Evolutionary conservation across 92 coral and sea anemone genomes (phyloP), one percentile per base, ranked within the genome.

Genomic region (Hydrozoanthus gracilis): DNA sequence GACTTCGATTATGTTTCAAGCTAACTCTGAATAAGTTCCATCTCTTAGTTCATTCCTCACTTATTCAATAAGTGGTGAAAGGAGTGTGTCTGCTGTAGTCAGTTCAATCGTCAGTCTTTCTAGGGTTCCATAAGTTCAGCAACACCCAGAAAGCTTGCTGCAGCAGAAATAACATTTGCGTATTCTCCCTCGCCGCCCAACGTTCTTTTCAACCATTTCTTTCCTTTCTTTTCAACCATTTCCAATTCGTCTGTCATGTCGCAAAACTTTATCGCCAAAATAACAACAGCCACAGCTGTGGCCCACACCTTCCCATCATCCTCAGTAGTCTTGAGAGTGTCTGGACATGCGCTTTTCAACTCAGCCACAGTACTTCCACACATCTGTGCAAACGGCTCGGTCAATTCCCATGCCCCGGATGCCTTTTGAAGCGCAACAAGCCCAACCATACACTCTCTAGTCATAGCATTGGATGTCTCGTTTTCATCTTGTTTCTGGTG

Each of bases 361-460:
- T 83, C 73, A 62, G 62, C 74, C 49, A 16, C 47, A 46, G 89
- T 88, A 9, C 78, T 72, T 13, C 86, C 90, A 62, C 95, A 89
- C 71, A 92, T 78, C 9, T 56, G 77, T 16, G 95, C 93, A 69
- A 96, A 86, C 49, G 88, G 83, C 8, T 80, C 84, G 9, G 95
- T 91, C 68, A 89, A 84, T 7, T 90, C 88, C 98, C 98, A 96
- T 2, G 95, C 92, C n/a, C 98, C 98, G 47, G 93, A 89, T 17
- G 98, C 98, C 62, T 89, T 80, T 86, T 96, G 98, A 60, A 96
- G 87, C 5, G 93, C 76, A 67, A 94, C 87, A 47, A 93, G 54
- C 5, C 20, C 74, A 44, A 83, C 12, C 46, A 86, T 85, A 0
- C 75, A 7, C 2, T 14, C 79, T 64, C 27, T 6, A 16, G 55